Conservation (phyloP, 2,888 invertebrate genomes). For the Ernsta delagoae region DNA sequence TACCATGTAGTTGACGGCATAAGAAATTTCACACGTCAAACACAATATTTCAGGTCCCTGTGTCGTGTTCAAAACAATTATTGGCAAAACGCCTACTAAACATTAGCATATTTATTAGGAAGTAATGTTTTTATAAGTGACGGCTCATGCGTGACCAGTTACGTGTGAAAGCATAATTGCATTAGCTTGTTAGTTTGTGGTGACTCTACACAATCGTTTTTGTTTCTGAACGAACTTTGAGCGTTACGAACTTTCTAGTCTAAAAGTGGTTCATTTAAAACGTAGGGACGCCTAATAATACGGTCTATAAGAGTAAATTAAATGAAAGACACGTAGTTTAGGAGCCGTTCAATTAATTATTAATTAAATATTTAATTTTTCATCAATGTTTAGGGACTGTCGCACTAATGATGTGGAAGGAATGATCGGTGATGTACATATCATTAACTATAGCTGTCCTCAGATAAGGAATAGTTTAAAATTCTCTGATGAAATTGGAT, state of each 20-base stretch:
- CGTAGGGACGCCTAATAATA: no score
- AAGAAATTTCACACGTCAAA: not conserved
- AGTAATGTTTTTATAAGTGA: slow-evolving; percentile 30
- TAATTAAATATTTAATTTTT: no score
- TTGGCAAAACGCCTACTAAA: not conserved
- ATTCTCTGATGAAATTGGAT: no score
- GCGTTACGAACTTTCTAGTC: not conserved
- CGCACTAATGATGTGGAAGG: no score
- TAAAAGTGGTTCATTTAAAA: no score
- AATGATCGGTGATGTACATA: no score
- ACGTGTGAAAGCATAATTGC: slow-evolving; percentile 7
- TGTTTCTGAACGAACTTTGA: not conserved
- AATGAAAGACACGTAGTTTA: no score
- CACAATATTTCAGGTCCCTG: not conserved
- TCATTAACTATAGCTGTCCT: no score
- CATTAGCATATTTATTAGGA: slow-evolving; percentile 27
- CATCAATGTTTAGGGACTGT: no score
- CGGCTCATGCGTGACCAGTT: slow-evolving; percentile 19
- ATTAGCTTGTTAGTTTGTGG: slow-evolving; percentile 1
- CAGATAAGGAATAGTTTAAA: no score
- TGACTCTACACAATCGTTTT: not conserved
- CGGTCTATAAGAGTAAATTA: no score
- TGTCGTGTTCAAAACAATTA: slow-evolving; percentile 6
- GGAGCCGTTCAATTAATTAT: no score
- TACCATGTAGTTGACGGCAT: not conserved